Evolutionary conservation across 2,797 vertebrate genomes (phyloP), one percentile per base, ranked within the genome.

Genomic region (Parauchenoglanis punctatus): DNA sequence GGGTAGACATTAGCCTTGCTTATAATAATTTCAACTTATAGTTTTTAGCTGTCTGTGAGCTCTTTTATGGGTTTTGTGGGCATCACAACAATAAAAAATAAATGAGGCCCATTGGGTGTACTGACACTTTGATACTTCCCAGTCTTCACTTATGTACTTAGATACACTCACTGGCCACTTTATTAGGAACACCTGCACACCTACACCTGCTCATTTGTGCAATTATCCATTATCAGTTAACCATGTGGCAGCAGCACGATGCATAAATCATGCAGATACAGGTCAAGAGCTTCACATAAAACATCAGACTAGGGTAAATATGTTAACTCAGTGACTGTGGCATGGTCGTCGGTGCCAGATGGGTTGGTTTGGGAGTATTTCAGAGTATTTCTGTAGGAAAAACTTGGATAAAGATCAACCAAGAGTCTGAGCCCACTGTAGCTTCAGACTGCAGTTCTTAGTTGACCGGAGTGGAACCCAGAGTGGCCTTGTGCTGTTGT

Each of bases 61-160:
- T 73, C 20, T 20, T 46, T 49, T 4, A 49, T 49, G 44, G 44
- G 25, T 7, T 44, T 46, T 11, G 23, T n/a, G 44, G 40, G 44
- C 31, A 35, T 58, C 76, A 78, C 28, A 20, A 35, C 35, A 35
- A 35, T 35, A 35, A 52, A n/a, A 59, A 13, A 81, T 81, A 81
- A 81, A 61, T 81, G 59, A 81, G 25, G 59, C 80, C 58, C 40
- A 89, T 92, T 93, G 94, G 94, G 93, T 94, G 94, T 95, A 93
- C 92, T 92, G 95, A 94, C 94, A 93, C 94, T 95, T 94, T 92
- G 94, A 94, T 94, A 93, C 94, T 95, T 94, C 93, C 95, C 93
- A 95, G 95, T 96, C 95, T 94, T 96, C 94, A 95, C 93, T 95
- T 83, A 75, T 75, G 82, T 68, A 83, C 44, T 63, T 82, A 58